Evolutionary conservation across 2,888 invertebrate genomes (phyloP), one percentile per base, ranked within the genome.

Genomic region (Cataglyphis altisquamis): DNA sequence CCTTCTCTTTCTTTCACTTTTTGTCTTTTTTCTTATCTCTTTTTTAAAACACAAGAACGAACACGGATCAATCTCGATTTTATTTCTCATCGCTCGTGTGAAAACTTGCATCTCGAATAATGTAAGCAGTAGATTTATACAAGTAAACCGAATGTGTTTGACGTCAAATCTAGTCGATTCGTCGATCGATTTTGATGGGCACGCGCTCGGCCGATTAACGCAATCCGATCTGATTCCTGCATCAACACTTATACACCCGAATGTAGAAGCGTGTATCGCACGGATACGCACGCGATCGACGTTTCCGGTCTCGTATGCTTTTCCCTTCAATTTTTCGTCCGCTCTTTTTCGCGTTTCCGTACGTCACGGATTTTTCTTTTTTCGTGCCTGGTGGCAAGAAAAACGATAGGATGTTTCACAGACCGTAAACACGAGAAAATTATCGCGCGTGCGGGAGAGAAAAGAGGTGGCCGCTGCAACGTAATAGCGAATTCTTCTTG

Each of bases 351-450:
- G 32, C 52, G 18, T 32, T 67, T 12, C 6, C 41, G 67, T 39
- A 41, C 41, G 29, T 29, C 41, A 77, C 29, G 15, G 15, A 55
- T 15, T n/a, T 66, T 57, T 10, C 21, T 45, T 29, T 68, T 75
- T 70, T 67, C n/a, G 57, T n/a, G 48, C 74, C 82, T 15, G 55
- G 45, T 57, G 68, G 78, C 60, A 55, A 73, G 84, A 89, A 89
- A 91, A 87, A 84, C 81, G 83, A 66, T 82, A 73, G 83, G 84
- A 90, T 84, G 84, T 77, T 80, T 78, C 84, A 84, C 75, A 78
- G 81, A 74, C 73, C 87, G 89, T 91, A 90, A 91, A 91, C 88
- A 90, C 85, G 86, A 82, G 87, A 86, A 91, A 91, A 91, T 91
- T 89, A 91, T 91, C 88, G 88, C 88, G 84, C 89, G 88, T 87